A percentile compares a stretch with the other conserved stretches of the same genome.
Conservation (phyloP, 1,140 invertebrate genomes). For the Ips typographus region DNA sequence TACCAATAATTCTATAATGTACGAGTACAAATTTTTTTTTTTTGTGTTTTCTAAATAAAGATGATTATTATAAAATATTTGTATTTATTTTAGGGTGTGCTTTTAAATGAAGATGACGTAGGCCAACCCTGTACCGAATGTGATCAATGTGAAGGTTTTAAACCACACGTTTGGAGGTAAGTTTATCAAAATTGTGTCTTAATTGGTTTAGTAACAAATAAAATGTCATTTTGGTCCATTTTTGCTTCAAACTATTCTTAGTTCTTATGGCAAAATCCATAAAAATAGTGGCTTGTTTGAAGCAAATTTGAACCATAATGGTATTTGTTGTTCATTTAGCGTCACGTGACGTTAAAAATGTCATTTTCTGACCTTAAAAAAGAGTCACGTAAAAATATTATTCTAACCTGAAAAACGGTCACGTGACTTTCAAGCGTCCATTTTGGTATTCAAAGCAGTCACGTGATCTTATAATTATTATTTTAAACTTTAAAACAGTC, state of each 20-base stretch:
- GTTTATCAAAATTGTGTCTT: conserved; percentile 10
- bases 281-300: neutral
- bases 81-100: conserved; percentile 40
- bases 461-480: no score
- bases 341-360: no score
- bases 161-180: conserved; percentile 43
- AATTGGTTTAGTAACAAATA: neutral
- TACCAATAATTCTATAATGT: no score
- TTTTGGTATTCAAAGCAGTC: no score
- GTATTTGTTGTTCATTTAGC: no score
- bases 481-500: no score
- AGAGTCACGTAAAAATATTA: no score
- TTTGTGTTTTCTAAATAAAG: no score
- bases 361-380: no score
- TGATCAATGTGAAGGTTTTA: conserved; percentile 38
- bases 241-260: neutral
- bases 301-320: neutral
- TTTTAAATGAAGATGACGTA: conserved; percentile 41
- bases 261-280: neutral
- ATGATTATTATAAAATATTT: conserved; percentile 6
- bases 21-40: no score
- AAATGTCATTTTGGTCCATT: neutral
- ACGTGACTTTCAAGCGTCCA: no score
- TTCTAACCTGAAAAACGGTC: no score
- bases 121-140: conserved; percentile 43